phyloP scores from a whole-genome alignment of 1,140 invertebrate species.

The Gonioctena quinquepunctata region DNA sequence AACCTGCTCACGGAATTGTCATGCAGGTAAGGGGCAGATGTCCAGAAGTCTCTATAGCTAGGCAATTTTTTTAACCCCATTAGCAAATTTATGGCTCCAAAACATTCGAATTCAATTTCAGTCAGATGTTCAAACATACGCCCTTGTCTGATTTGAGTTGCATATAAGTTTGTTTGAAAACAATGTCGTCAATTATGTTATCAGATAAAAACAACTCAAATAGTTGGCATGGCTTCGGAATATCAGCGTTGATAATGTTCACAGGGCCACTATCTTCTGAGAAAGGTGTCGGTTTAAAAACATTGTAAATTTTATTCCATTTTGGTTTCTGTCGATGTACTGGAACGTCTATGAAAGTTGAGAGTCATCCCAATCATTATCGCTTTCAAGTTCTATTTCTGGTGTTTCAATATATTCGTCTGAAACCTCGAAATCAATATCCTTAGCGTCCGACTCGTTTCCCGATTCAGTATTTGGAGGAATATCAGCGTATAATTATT shows the following conservation, averaged over 20 bases:
- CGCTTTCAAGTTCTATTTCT: background rate
- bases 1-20: slow-evolving; percentile 17
- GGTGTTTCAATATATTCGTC: background rate
- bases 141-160: no score
- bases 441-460: background rate
- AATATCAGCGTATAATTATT: slow-evolving; percentile 6
- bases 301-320: slow-evolving; percentile 7
- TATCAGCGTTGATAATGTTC: background rate
- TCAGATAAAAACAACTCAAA: slow-evolving; percentile 14
- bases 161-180: slow-evolving; percentile 25
- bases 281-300: background rate
- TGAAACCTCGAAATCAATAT: background rate
- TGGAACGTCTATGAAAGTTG: background rate
- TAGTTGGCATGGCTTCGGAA: background rate
- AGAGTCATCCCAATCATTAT: slow-evolving; percentile 3
- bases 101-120: slow-evolving; percentile 22
- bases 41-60: slow-evolving; percentile 28
- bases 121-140: background rate
- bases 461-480: background rate
- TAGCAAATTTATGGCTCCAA: slow-evolving; percentile 23
- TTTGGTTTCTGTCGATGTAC: background rate
- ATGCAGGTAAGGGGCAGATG: slow-evolving; percentile 8
- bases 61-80: slow-evolving; percentile 28
- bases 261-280: background rate
- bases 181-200: slow-evolving; percentile 6